A percentile compares a stretch with the other conserved stretches of the same genome.
Evolutionary conservation across 2,888 invertebrate genomes (phyloP).

Genomic region (Sesia bembeciformis): DNA sequence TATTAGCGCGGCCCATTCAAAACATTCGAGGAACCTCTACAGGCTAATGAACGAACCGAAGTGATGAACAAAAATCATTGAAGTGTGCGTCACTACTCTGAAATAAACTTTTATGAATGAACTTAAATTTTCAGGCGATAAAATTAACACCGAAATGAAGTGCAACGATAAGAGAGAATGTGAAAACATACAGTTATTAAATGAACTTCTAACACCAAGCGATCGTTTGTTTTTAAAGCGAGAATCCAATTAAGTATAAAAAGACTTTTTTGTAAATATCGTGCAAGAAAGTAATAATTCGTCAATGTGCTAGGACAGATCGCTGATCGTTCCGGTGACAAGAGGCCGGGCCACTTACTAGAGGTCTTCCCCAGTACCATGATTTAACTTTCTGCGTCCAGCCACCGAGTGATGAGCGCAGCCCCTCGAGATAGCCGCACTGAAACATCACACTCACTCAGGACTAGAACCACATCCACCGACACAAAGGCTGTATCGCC

Average conservation of each 20-base stretch:
- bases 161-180: constrained; percentile 56
- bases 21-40: constrained; percentile 51
- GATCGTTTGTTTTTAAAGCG: constrained; percentile 59
- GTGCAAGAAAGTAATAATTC: constrained; percentile 51
- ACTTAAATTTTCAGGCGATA: constrained; percentile 31
- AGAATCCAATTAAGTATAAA: constrained; percentile 47
- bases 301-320: constrained; percentile 68
- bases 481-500: background rate
- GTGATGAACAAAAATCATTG: constrained; percentile 32
- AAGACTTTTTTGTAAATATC: constrained; percentile 36
- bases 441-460: constrained; percentile 79
- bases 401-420: constrained; percentile 95
- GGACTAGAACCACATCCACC: constrained; percentile 36
- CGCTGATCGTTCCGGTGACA: constrained; percentile 55
- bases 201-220: constrained; percentile 63
- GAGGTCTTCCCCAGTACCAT: constrained; percentile 98
- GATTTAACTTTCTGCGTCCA: constrained; percentile 97
- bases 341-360: constrained; percentile 85
- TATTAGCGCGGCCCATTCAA: constrained; percentile 45
- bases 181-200: constrained; percentile 50
- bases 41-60: constrained; percentile 49
- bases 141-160: constrained; percentile 59
- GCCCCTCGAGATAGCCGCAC: constrained; percentile 94
- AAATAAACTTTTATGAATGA: constrained; percentile 32
- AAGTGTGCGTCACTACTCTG: constrained; percentile 29